Conservation (phyloP, 64 coral and sea anemone genomes). For the Platygyra sinensis region DNA sequence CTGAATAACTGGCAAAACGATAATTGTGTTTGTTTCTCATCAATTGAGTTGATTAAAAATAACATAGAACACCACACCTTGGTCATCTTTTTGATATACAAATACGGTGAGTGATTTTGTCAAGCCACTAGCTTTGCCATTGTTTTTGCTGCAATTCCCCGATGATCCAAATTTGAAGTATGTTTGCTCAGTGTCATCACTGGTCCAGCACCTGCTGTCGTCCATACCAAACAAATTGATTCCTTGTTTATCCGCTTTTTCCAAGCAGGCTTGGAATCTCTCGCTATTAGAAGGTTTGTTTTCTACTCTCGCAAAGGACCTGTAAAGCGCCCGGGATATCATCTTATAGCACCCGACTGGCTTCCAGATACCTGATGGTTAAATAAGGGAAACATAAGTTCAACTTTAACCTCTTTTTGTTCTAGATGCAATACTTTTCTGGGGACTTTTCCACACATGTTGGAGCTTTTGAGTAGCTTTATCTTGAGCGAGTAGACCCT, state of each 20-base stretch:
- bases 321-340: background rate
- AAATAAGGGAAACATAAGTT: background rate
- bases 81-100: background rate
- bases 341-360: constrained; percentile 11
- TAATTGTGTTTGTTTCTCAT: no score
- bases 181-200: background rate
- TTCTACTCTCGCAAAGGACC: background rate
- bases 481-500: no score
- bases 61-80: background rate
- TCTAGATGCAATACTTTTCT: no score
- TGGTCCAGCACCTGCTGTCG: background rate
- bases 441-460: no score
- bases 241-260: background rate
- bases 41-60: background rate
- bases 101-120: background rate
- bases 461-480: no score
- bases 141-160: background rate
- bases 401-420: no score
- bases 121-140: background rate
- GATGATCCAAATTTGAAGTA: background rate
- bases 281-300: no score
- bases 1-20: no score
- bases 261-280: background rate
- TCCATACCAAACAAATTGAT: constrained; percentile 1
- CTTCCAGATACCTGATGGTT: background rate